Percentiles rank a stretch among this genome's conserved stretches.
These are phyloP conservation scores for Stenopsyche tienmushanensis DNA, from an alignment of 1,140 invertebrate species.

Conservation along the genomic window DNA sequence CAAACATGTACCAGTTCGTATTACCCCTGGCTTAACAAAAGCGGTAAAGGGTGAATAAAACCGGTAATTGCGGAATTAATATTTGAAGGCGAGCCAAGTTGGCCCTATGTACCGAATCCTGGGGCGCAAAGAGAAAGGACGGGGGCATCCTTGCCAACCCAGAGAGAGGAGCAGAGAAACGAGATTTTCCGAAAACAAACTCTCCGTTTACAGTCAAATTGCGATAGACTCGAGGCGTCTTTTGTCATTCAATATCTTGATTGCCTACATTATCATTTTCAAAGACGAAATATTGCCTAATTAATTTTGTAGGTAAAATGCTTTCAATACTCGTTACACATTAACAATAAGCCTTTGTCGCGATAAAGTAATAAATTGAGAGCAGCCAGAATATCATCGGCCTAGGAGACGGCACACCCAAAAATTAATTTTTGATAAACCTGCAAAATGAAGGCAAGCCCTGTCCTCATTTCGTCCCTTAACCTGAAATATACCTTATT, in stretches of 20 bases:
- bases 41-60: conserved; percentile 43
- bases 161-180: background rate
- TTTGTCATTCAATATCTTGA: conserved; percentile 22
- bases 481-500: too few species aligned
- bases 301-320: conserved; percentile 15
- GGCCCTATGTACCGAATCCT: background rate
- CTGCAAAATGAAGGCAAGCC: too few species aligned
- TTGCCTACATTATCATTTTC: conserved; percentile 18
- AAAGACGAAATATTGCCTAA: conserved; percentile 4
- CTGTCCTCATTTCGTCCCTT: too few species aligned
- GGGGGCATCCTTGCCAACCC: too few species aligned
- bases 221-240: background rate
- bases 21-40: conserved; percentile 24
- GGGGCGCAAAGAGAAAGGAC: background rate
- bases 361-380: conserved; percentile 19
- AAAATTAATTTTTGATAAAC: conserved; percentile 4
- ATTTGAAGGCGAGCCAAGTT: conserved; percentile 44
- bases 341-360: conserved; percentile 10
- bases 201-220: conserved; percentile 9
- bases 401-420: background rate
- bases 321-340: conserved; percentile 13
- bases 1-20: background rate
- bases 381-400: background rate
- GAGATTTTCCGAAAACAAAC: background rate
- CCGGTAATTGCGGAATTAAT: conserved; percentile 47